A percentile compares a stretch with the other conserved stretches of the same genome.
phyloP scores from a whole-genome alignment of 2,888 invertebrate species.

The Andrena bucephala region DNA sequence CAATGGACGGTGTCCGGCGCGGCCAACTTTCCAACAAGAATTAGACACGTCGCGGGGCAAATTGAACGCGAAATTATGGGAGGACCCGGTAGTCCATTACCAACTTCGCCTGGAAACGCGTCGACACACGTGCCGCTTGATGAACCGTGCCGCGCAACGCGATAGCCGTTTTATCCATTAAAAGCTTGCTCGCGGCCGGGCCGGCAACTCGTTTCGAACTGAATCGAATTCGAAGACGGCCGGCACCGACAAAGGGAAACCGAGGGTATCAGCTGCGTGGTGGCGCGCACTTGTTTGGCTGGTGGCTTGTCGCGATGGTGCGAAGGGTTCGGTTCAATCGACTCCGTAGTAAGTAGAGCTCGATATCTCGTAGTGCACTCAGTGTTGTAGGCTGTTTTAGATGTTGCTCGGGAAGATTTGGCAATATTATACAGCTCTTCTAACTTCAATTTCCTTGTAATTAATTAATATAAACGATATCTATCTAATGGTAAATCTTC shows the following conservation, averaged over 20 bases:
- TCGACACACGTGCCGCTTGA: constrained; percentile 14
- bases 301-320: too few relatives aligned
- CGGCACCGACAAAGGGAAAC: neutral
- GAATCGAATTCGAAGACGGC: neutral
- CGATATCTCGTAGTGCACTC: too few relatives aligned
- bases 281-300: too few relatives aligned
- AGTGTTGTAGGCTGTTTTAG: too few relatives aligned
- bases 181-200: constrained; percentile 14
- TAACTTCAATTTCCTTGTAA: too few relatives aligned
- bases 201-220: neutral
- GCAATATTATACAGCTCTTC: too few relatives aligned
- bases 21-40: neutral
- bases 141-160: neutral
- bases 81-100: constrained; percentile 18
- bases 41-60: neutral
- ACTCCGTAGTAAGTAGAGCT: too few relatives aligned
- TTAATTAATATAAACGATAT: too few relatives aligned
- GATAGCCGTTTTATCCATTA: constrained; percentile 25
- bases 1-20: neutral
- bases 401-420: too few relatives aligned
- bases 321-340: too few relatives aligned
- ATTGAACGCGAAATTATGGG: constrained; percentile 10
- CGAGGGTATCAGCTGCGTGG: neutral
- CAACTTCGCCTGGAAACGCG: constrained; percentile 4
- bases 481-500: too few relatives aligned